A percentile compares a stretch with the other conserved stretches of the same genome.
These are phyloP conservation scores for Tyto alba DNA, from an alignment of 2,113 vertebrate species.

Conservation along the genomic window DNA sequence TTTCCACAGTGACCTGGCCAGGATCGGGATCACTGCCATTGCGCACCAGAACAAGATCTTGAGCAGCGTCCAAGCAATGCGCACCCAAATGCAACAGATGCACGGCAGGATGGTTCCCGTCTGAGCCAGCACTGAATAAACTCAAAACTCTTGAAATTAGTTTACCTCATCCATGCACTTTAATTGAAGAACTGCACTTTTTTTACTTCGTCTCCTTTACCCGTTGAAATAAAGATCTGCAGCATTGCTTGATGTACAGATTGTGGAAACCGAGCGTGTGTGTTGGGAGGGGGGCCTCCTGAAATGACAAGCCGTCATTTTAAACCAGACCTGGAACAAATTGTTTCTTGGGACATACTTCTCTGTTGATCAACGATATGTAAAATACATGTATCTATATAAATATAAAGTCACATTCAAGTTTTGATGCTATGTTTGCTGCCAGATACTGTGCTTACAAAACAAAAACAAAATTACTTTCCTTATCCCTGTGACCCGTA, in stretches of 20 bases:
- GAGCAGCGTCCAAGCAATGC: constrained; percentile 90
- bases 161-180: constrained; percentile 99
- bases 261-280: constrained; percentile 43
- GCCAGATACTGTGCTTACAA: constrained; percentile 68
- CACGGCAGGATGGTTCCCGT: constrained; percentile 97
- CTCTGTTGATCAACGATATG: constrained; percentile 64
- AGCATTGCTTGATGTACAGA: constrained; percentile 74
- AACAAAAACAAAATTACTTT: constrained; percentile 18
- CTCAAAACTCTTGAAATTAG: constrained; percentile 87
- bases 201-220: constrained; percentile 83
- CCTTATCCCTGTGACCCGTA: constrained; percentile 49
- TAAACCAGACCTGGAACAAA: constrained; percentile 69
- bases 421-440: constrained; percentile 66
- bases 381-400: constrained; percentile 75
- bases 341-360: constrained; percentile 69
- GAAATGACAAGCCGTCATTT: constrained; percentile 61
- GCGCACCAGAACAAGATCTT: constrained; percentile 94
- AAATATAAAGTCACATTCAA: constrained; percentile 66
- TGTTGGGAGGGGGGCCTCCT: constrained; percentile 36
- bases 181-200: constrained; percentile 98
- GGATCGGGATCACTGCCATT: constrained; percentile 87
- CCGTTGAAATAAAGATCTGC: constrained; percentile 76
- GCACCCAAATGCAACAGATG: constrained; percentile 94
- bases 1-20: constrained; percentile 84
- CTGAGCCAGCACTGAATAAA: constrained; percentile 82